phyloP scores from a whole-genome alignment of 2,113 vertebrate species.

The Chelonoidis abingdonii region DNA sequence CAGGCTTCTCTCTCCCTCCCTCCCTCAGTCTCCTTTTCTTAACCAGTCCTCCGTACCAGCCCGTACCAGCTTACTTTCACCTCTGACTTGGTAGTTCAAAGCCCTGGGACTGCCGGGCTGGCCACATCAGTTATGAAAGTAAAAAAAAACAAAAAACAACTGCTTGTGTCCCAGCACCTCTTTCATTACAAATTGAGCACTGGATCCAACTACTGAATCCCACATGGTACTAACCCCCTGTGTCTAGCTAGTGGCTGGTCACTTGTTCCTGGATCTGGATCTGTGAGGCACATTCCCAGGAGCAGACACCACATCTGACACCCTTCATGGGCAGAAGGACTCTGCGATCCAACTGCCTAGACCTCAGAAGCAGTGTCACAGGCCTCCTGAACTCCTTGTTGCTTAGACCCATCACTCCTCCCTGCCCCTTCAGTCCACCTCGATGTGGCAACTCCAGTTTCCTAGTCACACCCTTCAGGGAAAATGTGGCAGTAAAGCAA shows the following conservation, averaged over 20 bases:
- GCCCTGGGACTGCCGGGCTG: too few relatives aligned
- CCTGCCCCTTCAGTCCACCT: neutral
- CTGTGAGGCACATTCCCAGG: fast-evolving
- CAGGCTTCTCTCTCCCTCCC: too few relatives aligned
- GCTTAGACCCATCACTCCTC: neutral
- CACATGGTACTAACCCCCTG: neutral
- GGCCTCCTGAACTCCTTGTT: neutral
- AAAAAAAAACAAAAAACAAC: too few relatives aligned
- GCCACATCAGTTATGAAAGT: too few relatives aligned
- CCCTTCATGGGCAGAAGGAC: neutral
- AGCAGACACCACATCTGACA: neutral
- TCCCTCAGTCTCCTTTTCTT: too few relatives aligned
- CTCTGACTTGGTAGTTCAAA: too few relatives aligned
- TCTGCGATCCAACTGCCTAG: neutral
- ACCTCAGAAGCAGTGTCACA: too few relatives aligned
- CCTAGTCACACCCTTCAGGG: neutral
- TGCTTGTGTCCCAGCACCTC: neutral
- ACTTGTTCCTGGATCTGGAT: neutral
- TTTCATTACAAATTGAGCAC: neutral
- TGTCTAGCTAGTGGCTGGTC: neutral
- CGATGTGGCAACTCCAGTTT: neutral
- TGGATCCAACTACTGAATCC: neutral
- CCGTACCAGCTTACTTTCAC: too few relatives aligned
- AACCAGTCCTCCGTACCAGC: too few relatives aligned
- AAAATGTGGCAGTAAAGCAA: neutral